These are phyloP conservation scores for Dichetophora obliterata DNA, from an alignment of 2,888 invertebrate species.

Conservation along the genomic window DNA sequence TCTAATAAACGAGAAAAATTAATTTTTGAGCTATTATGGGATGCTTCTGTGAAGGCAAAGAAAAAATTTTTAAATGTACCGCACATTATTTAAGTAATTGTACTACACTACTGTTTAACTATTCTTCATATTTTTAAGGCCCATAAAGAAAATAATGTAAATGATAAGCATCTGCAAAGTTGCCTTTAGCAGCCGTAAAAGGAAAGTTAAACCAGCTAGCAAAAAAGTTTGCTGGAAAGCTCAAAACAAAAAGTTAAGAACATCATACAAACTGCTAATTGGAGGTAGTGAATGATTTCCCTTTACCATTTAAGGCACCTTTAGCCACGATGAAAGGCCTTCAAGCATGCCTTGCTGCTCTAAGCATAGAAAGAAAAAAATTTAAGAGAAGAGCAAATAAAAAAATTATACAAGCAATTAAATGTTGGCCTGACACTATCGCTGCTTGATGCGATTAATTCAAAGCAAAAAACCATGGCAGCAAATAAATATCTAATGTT, in stretches of 20 bases:
- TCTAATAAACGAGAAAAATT: background rate
- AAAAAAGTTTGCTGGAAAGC: background rate
- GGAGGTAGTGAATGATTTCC: conserved; percentile 18
- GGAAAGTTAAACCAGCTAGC: background rate
- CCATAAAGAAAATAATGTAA: background rate
- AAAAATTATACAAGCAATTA: conserved; percentile 19
- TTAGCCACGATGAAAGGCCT: background rate
- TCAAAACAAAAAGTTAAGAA: background rate
- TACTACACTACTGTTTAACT: no score
- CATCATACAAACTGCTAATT: conserved; percentile 20
- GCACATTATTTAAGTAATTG: no score
- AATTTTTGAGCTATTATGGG: no score
- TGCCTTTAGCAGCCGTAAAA: background rate
- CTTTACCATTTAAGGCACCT: conserved; percentile 25
- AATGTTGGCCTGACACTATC: conserved; percentile 11
- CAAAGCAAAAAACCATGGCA: background rate
- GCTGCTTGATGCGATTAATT: background rate
- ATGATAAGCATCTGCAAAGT: background rate
- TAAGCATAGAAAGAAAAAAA: background rate
- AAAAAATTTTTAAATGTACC: no score
- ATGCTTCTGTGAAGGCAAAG: no score
- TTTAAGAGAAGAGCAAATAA: background rate
- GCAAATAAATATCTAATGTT: conserved; percentile 3
- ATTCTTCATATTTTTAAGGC: no score
- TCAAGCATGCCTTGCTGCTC: background rate